phyloP scores from a whole-genome alignment of 2,113 vertebrate species.

The Zosterops pallidus region DNA sequence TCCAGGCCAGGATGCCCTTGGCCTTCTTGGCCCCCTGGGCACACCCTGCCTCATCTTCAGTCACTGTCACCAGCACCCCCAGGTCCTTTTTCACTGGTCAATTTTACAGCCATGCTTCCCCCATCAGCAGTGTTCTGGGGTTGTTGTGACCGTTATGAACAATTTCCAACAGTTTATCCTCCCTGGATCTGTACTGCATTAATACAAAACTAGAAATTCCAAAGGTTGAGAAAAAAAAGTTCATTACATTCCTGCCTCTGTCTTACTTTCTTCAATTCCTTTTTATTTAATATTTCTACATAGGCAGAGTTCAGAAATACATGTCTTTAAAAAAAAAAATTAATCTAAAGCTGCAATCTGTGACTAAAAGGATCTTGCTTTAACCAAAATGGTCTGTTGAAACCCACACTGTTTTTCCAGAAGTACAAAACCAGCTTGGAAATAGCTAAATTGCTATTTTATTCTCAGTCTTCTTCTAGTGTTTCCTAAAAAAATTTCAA shows the following conservation, averaged over 20 bases:
- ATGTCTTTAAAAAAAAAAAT: background rate
- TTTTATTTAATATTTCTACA: background rate
- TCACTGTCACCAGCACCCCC: background rate
- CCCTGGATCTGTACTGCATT: background rate
- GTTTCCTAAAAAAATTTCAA: background rate
- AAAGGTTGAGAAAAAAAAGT: background rate
- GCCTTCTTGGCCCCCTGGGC: background rate
- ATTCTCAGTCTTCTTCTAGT: background rate
- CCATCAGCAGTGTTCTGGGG: background rate
- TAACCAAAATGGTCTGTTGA: background rate
- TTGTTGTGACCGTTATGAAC: background rate
- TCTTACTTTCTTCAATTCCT: background rate
- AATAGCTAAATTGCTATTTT: background rate
- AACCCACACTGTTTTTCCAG: background rate
- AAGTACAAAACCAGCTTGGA: background rate
- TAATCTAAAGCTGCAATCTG: background rate
- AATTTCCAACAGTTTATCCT: background rate
- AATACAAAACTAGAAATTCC: slow-evolving; percentile 13
- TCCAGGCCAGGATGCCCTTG: background rate
- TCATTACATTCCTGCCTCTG: background rate
- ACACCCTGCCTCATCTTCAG: background rate
- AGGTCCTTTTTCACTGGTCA: background rate
- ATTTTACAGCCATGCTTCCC: background rate
- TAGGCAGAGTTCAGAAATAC: background rate
- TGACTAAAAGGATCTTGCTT: background rate